Percentiles rank a stretch among this genome's conserved stretches.
phyloP scores from a whole-genome alignment of 2,888 invertebrate genomes.

The Anorthoa munda region DNA sequence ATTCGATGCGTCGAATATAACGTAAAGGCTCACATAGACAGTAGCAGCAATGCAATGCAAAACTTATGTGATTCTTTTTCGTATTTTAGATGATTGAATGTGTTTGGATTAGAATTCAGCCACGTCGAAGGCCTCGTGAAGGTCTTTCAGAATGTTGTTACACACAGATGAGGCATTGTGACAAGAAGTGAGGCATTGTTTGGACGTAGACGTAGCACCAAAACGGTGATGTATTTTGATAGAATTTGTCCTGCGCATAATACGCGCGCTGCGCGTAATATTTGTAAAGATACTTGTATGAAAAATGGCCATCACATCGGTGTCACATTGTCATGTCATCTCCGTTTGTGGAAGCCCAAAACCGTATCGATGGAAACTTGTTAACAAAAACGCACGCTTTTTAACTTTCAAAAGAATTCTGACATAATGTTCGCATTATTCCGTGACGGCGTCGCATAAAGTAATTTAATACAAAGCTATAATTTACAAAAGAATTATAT shows the following conservation, averaged over 20 bases:
- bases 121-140: too few species aligned
- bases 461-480: slow-evolving; percentile 64
- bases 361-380: slow-evolving; percentile 28
- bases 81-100: too few species aligned
- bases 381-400: slow-evolving; percentile 23
- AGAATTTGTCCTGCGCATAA: not conserved
- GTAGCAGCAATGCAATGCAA: not conserved
- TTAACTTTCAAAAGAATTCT: slow-evolving; percentile 43
- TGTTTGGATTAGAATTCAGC: too few species aligned
- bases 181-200: too few species aligned
- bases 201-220: too few species aligned
- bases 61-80: too few species aligned
- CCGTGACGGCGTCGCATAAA: slow-evolving; percentile 53
- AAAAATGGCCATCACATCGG: not conserved
- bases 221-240: not conserved
- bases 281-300: not conserved
- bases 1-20: not conserved
- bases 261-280: too few species aligned
- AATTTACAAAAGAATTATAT: slow-evolving; percentile 68
- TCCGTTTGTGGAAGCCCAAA: not conserved
- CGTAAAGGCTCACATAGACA: not conserved
- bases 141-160: too few species aligned
- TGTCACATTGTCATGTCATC: not conserved
- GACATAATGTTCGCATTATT: slow-evolving; percentile 54
- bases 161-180: too few species aligned